A percentile compares a stretch with the other conserved stretches of the same genome.
Conservation (phyloP, 2,888 invertebrate species). For the Platycheirus rosarum region DNA sequence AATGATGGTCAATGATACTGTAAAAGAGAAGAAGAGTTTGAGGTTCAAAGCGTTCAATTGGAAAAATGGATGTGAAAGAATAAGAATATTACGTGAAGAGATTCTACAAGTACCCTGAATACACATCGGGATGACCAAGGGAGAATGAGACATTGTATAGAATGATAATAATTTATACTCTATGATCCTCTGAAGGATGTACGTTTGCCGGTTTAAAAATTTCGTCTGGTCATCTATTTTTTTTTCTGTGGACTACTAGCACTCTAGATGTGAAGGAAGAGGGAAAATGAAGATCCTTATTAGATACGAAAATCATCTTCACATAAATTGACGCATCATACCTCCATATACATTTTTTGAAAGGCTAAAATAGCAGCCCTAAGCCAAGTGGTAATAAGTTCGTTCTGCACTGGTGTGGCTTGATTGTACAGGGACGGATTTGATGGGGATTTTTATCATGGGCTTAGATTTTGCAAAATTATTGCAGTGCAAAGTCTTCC, state of each 20-base stretch:
- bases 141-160: constrained; percentile 28
- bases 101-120: constrained; percentile 56
- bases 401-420: not conserved
- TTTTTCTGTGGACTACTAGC: not conserved
- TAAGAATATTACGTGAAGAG: constrained; percentile 67
- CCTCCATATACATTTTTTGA: not conserved
- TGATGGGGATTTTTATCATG: not conserved
- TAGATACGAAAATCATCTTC: constrained; percentile 44
- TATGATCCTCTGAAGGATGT: constrained; percentile 55
- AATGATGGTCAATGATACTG: constrained; percentile 24
- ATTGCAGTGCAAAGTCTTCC: no score
- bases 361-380: constrained; percentile 28
- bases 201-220: constrained; percentile 53
- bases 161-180: constrained; percentile 63
- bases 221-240: constrained; percentile 55
- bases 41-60: constrained; percentile 70
- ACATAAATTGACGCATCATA: constrained; percentile 62
- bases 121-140: not conserved
- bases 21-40: constrained; percentile 21
- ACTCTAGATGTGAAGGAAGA: not conserved
- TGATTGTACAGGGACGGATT: constrained; percentile 34
- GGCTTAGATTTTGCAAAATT: no score
- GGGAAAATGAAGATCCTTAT: constrained; percentile 6
- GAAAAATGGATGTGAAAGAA: constrained; percentile 66
- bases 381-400: constrained; percentile 33